Base-by-base conservation (phyloP, 2,113 vertebrate species). In the Girardinichthys multiradiatus region DNA sequence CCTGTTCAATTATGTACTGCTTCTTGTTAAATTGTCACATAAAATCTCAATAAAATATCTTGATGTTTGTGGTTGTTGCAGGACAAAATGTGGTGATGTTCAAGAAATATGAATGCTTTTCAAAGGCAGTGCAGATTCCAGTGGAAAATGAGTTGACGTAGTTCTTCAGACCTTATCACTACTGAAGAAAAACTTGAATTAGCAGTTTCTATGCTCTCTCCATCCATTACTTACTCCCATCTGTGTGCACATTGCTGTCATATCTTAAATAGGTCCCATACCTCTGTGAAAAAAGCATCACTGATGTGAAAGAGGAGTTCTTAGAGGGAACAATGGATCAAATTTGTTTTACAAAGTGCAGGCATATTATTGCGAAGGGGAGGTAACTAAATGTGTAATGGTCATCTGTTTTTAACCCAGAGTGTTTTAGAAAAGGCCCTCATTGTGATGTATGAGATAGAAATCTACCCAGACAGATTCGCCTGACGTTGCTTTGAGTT, bases 401-500 rank as follows among this genome's bases (percentile, higher is more conserved):
- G 78, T 72, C 2, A 48, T 74, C 77, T 89, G 82, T 81, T 87
- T 90, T 84, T 87, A 79, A 72, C 68, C 35, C 24, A 62, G 66
- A 79, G 76, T 81, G 45, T 82, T 87, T 84, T 81, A 64, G 37
- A 26, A 39, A 64, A 63, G 5, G 21, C 27, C 1, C 1, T 71
- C 64, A 37, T 77, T 89, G 84, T 89, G 88, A 33, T 79, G 14
- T 68, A 64, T 79, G 81, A 68, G 82, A 86, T 89, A 76, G 80
- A 68, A 21, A 42, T 64, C n/a, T 70, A 39, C 6, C 13, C 39
- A 71, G 69, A 79, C 24, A 64, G 51, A 79, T 74, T 57, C 60
- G 61, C 74, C 66, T 57, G 11, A 64, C 62, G 54, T 76, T 69
- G 33, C 31, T 21, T 57, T 54, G 1, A 79, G 60, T 63, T 69